Percentiles rank a stretch among this genome's conserved stretches.
phyloP scores from a whole-genome alignment of 2,888 invertebrate genomes.

The Aleiodes testaceus region DNA sequence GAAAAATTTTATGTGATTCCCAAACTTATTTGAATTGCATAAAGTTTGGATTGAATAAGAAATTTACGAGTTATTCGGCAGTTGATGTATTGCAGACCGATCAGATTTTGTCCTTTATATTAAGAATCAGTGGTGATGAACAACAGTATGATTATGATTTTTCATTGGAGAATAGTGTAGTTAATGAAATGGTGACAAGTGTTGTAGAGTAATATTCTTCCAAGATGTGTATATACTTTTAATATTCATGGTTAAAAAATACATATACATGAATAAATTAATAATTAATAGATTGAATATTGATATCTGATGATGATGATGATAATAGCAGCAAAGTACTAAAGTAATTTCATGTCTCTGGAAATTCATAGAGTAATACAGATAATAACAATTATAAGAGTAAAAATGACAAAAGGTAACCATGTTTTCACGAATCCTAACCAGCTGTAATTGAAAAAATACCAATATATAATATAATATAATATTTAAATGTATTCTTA shows the following conservation, averaged over 20 bases:
- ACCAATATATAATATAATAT: no score
- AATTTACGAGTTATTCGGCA: slow-evolving; percentile 74
- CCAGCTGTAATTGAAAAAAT: slow-evolving; percentile 74
- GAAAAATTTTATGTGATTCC: slow-evolving; percentile 47
- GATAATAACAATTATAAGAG: slow-evolving; percentile 56
- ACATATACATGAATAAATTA: no score
- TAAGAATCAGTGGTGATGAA: slow-evolving; percentile 73
- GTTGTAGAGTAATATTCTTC: slow-evolving; percentile 24
- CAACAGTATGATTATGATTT: slow-evolving; percentile 75
- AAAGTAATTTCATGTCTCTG: no score
- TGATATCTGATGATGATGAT: no score
- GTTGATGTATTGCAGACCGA: slow-evolving; percentile 73
- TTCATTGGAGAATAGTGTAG: slow-evolving; percentile 75
- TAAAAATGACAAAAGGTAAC: slow-evolving; percentile 82
- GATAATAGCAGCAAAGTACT: no score
- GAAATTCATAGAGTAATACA: slow-evolving; percentile 46
- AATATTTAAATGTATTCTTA: neutral
- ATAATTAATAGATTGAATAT: no score
- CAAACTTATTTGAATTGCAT: slow-evolving; percentile 75
- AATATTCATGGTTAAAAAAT: no score
- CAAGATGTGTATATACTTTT: no score
- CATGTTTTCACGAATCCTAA: slow-evolving; percentile 86
- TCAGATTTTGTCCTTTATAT: slow-evolving; percentile 75
- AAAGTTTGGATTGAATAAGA: slow-evolving; percentile 75
- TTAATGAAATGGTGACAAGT: slow-evolving; percentile 73